A percentile compares a stretch with the other conserved stretches of the same genome.
These are phyloP conservation scores for Gouania willdenowi DNA, from an alignment of 2,797 vertebrate species.

Conservation along the genomic window DNA sequence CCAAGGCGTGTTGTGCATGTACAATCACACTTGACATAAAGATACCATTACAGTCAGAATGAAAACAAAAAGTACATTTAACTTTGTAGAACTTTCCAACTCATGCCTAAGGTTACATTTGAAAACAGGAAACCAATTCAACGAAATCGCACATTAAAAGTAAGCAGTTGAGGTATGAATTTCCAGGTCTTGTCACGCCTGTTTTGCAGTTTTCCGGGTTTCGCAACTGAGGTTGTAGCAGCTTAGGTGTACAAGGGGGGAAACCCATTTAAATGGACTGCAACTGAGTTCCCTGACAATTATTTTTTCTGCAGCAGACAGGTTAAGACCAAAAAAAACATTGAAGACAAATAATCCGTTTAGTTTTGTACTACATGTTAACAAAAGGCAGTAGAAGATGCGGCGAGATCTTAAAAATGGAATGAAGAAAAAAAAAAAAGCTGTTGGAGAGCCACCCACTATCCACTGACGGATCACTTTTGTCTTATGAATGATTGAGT, in stretches of 20 bases:
- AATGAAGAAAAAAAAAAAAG: conserved; percentile 44
- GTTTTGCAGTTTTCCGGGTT: conserved; percentile 80
- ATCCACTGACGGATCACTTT: conserved; percentile 35
- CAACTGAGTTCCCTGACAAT: conserved; percentile 76
- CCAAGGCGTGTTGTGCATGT: conserved; percentile 20
- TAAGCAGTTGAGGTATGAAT: conserved; percentile 77
- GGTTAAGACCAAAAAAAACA: conserved; percentile 40
- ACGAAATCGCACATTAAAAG: conserved; percentile 58
- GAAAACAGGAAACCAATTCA: conserved; percentile 13
- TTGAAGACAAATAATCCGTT: not conserved
- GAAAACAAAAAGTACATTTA: conserved; percentile 25
- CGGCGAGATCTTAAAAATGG: conserved; percentile 47
- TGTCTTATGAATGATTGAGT: conserved; percentile 35
- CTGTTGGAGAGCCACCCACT: conserved; percentile 51
- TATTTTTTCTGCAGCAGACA: conserved; percentile 51
- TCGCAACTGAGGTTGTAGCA: conserved; percentile 78
- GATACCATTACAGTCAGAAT: conserved; percentile 49
- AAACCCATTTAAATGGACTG: conserved; percentile 72
- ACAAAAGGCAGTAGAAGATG: conserved; percentile 35
- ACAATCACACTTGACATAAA: conserved; percentile 36
- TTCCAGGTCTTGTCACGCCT: conserved; percentile 57
- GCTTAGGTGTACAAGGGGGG: conserved; percentile 76
- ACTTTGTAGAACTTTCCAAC: conserved; percentile 47
- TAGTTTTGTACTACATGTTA: conserved; percentile 39
- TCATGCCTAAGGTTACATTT: conserved; percentile 57